Conservation (phyloP, 2,888 invertebrate species). For the Fragum sueziense region DNA sequence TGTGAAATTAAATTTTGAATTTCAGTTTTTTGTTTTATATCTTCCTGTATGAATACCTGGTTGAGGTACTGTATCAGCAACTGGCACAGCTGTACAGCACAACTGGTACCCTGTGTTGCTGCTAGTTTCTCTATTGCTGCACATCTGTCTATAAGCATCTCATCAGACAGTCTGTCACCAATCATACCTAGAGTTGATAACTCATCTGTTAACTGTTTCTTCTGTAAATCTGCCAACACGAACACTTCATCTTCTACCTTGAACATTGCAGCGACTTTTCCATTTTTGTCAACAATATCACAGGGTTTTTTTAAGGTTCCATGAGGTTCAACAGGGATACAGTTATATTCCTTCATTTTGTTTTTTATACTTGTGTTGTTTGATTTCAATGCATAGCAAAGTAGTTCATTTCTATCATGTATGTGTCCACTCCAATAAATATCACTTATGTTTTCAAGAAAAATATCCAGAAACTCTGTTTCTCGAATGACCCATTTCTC, state of each 20-base stretch:
- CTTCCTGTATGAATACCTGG: not conserved
- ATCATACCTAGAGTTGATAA: constrained; percentile 65
- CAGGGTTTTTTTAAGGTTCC: constrained; percentile 47
- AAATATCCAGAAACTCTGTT: constrained; percentile 13
- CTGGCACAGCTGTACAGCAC: constrained; percentile 19
- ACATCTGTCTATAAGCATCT: constrained; percentile 59
- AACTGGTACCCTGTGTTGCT: not conserved
- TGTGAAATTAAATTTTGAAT: constrained; percentile 2
- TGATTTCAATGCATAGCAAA: constrained; percentile 16
- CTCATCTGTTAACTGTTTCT: constrained; percentile 22
- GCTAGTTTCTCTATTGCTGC: constrained; percentile 47
- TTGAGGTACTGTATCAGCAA: constrained; percentile 30
- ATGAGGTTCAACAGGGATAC: constrained; percentile 37
- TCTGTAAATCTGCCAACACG: constrained; percentile 48
- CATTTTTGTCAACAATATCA: constrained; percentile 67
- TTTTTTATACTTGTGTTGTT: not conserved
- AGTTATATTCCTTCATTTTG: constrained; percentile 28
- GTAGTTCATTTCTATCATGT: not conserved
- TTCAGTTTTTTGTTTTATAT: not conserved
- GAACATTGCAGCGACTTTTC: constrained; percentile 61
- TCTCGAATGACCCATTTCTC: not conserved
- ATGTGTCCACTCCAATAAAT: constrained; percentile 18
- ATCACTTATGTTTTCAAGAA: constrained; percentile 20
- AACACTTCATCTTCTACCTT: constrained; percentile 67
- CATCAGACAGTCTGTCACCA: constrained; percentile 41